Evolutionary conservation across 2,888 invertebrate genomes (phyloP).

Genomic region (Hemistola chrysoprasaria): DNA sequence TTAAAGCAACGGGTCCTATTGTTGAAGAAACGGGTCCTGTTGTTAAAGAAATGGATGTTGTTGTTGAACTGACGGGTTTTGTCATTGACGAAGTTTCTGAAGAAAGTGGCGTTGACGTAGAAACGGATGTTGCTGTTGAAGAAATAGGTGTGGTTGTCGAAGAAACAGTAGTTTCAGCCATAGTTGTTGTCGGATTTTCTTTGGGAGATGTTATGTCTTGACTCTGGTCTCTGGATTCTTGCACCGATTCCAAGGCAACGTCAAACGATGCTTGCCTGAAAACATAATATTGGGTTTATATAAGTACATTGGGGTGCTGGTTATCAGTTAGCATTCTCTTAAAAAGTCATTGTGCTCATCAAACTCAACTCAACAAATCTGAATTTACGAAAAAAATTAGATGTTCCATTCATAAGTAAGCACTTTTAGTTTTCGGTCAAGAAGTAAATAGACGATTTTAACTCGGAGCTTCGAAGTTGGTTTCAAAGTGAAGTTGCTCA

Average conservation of each 20-base stretch:
- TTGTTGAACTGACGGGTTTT: background rate
- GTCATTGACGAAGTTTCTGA: background rate
- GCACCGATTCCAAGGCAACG: constrained; percentile 64
- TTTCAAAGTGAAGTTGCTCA: too few relatives aligned
- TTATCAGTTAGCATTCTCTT: too few relatives aligned
- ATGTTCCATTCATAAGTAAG: too few relatives aligned
- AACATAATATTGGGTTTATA: too few relatives aligned
- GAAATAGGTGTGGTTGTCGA: background rate
- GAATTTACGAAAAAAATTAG: too few relatives aligned
- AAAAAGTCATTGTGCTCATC: too few relatives aligned
- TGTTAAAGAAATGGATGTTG: background rate
- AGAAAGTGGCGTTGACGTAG: background rate
- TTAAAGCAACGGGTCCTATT: background rate
- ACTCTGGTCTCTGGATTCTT: constrained; percentile 56
- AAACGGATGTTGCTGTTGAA: background rate
- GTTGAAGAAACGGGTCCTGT: background rate
- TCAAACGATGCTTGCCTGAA: constrained; percentile 71
- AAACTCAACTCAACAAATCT: too few relatives aligned
- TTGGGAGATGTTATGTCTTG: constrained; percentile 36
- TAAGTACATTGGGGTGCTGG: too few relatives aligned
- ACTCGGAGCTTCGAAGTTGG: too few relatives aligned
- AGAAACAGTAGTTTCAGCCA: background rate
- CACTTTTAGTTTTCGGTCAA: too few relatives aligned
- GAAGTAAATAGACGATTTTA: too few relatives aligned
- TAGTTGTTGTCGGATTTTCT: constrained; percentile 16